A percentile compares a stretch with the other conserved stretches of the same genome.
Evolutionary conservation across 1,140 invertebrate species (phyloP).

Genomic region (Eriocheir sinensis): DNA sequence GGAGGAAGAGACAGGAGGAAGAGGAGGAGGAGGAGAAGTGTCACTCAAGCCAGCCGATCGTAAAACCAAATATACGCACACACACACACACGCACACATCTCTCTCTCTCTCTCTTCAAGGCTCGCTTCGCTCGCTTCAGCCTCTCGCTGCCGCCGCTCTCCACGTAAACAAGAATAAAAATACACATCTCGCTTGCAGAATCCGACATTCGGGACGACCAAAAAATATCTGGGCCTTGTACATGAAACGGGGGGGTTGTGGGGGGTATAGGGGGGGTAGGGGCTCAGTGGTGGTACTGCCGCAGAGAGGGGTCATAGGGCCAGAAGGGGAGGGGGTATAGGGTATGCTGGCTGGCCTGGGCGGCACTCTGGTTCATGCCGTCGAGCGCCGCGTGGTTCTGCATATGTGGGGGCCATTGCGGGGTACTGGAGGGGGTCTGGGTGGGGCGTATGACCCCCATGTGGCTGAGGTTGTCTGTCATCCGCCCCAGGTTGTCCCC

Average conservation of each 20-base stretch:
- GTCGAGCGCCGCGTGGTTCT: constrained; percentile 78
- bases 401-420: constrained; percentile 79
- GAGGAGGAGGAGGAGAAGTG: neutral
- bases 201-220: constrained; percentile 49
- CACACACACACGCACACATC: neutral
- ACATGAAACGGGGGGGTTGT: constrained; percentile 3
- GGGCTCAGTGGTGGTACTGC: constrained; percentile 77
- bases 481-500: constrained; percentile 77
- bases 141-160: constrained; percentile 64
- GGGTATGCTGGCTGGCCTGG: constrained; percentile 77
- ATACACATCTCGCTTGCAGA: constrained; percentile 44
- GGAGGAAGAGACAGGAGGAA: neutral
- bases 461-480: constrained; percentile 75
- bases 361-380: constrained; percentile 77
- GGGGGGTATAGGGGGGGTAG: neutral
- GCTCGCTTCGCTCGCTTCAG: constrained; percentile 39
- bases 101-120: neutral
- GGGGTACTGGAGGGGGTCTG: constrained; percentile 79
- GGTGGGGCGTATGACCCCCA: constrained; percentile 78
- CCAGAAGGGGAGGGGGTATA: constrained; percentile 79
- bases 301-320: constrained; percentile 78
- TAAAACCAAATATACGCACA: too few species aligned
- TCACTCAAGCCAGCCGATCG: neutral
- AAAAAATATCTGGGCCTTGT: constrained; percentile 65
- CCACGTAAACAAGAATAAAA: constrained; percentile 58